Evolutionary conservation across 2,797 vertebrate genomes (phyloP).

Genomic region (Hippocampus kuda): DNA sequence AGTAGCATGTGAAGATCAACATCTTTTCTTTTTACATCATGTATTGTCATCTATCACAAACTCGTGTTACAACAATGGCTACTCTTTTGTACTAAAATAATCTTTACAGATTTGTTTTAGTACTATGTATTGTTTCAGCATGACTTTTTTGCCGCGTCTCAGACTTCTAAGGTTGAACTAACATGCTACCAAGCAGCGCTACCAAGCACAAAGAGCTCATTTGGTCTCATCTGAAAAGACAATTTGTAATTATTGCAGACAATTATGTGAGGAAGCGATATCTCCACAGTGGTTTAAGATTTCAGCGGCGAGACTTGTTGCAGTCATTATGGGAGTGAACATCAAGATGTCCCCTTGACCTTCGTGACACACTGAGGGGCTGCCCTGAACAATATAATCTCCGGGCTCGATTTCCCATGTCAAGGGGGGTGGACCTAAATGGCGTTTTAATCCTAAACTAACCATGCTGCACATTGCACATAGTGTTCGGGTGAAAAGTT

Average conservation of each 20-base stretch:
- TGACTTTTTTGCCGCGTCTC: background rate
- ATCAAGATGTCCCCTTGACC: slow-evolving; percentile 69
- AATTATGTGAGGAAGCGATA: slow-evolving; percentile 56
- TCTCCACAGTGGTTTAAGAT: slow-evolving; percentile 47
- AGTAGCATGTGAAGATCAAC: no score
- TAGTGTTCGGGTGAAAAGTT: slow-evolving; percentile 78
- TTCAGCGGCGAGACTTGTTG: slow-evolving; percentile 50
- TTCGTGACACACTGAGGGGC: slow-evolving; percentile 55
- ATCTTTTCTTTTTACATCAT: background rate
- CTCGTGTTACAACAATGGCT: background rate
- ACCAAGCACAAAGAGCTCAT: slow-evolving; percentile 12
- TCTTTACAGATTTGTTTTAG: background rate
- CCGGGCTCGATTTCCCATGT: slow-evolving; percentile 68
- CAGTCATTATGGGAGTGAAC: slow-evolving; percentile 51
- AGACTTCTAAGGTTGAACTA: slow-evolving; percentile 4
- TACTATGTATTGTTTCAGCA: background rate
- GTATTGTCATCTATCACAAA: background rate
- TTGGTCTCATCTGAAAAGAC: slow-evolving; percentile 40
- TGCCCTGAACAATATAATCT: slow-evolving; percentile 61
- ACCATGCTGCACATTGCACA: slow-evolving; percentile 70
- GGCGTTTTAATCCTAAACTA: slow-evolving; percentile 84
- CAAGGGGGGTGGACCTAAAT: slow-evolving; percentile 59
- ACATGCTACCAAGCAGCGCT: background rate
- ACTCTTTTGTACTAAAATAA: background rate
- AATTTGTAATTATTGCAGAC: slow-evolving; percentile 62